phyloP scores from a whole-genome alignment of 2,888 invertebrate genomes.

The Pyralis farinalis region DNA sequence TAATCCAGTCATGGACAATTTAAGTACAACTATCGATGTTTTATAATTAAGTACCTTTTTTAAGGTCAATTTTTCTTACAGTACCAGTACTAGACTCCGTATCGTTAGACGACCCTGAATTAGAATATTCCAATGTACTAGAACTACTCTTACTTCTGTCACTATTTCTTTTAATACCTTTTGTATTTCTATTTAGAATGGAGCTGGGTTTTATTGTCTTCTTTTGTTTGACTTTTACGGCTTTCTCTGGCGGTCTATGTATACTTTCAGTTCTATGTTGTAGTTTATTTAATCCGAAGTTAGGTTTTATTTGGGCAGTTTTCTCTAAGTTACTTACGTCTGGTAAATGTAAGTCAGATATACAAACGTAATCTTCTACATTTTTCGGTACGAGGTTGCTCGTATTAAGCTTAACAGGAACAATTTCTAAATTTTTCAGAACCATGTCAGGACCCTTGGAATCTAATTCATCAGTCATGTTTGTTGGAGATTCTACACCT shows the following conservation, averaged over 20 bases:
- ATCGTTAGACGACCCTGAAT: constrained; percentile 81
- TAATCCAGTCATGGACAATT: no score
- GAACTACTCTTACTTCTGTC: constrained; percentile 40
- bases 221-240: constrained; percentile 61
- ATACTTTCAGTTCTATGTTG: constrained; percentile 69
- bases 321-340: constrained; percentile 51
- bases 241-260: constrained; percentile 62
- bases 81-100: constrained; percentile 76
- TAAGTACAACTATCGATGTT: no score
- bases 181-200: constrained; percentile 49
- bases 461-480: constrained; percentile 54
- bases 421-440: constrained; percentile 65
- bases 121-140: constrained; percentile 70
- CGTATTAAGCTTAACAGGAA: constrained; percentile 64
- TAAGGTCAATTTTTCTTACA: constrained; percentile 58
- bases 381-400: constrained; percentile 41
- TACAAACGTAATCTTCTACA: constrained; percentile 61
- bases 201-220: constrained; percentile 47
- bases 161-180: constrained; percentile 34
- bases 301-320: constrained; percentile 70
- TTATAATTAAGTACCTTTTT: constrained; percentile 11
- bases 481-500: constrained; percentile 63
- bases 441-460: constrained; percentile 67
- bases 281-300: constrained; percentile 64
- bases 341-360: constrained; percentile 61